Conservation (phyloP, 2,797 vertebrate genomes). For the Alectoris magna region DNA sequence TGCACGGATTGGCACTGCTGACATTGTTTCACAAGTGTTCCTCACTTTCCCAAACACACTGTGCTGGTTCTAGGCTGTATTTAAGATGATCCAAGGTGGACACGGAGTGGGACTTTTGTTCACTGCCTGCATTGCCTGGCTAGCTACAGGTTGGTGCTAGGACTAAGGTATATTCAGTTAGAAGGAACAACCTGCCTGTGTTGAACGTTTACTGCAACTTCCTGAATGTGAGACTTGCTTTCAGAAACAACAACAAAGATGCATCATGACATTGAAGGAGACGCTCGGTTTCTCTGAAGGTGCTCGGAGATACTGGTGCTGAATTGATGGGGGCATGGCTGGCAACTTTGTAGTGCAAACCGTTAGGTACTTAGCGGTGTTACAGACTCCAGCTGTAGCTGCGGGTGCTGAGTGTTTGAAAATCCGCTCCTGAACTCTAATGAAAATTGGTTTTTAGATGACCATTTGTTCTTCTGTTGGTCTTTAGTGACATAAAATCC, state of each 20-base stretch:
- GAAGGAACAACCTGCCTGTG: neutral
- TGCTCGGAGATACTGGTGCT: neutral
- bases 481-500: neutral
- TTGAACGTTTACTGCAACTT: neutral
- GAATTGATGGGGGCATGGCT: neutral
- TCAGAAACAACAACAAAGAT: neutral
- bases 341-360: neutral
- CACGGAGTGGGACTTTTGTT: neutral
- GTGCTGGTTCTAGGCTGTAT: neutral
- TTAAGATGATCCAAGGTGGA: neutral
- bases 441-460: neutral
- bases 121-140: neutral
- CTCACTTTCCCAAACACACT: neutral
- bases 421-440: neutral
- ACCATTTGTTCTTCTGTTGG: neutral
- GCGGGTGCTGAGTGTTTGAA: neutral
- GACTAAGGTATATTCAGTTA: neutral
- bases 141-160: neutral
- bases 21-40: neutral
- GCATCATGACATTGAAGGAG: neutral
- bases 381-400: neutral
- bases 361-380: fast-evolving
- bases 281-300: neutral
- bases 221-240: neutral
- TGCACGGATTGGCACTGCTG: neutral